These are phyloP conservation scores for Chunga burmeisteri DNA, from an alignment of 2,113 vertebrate genomes.

Conservation along the genomic window DNA sequence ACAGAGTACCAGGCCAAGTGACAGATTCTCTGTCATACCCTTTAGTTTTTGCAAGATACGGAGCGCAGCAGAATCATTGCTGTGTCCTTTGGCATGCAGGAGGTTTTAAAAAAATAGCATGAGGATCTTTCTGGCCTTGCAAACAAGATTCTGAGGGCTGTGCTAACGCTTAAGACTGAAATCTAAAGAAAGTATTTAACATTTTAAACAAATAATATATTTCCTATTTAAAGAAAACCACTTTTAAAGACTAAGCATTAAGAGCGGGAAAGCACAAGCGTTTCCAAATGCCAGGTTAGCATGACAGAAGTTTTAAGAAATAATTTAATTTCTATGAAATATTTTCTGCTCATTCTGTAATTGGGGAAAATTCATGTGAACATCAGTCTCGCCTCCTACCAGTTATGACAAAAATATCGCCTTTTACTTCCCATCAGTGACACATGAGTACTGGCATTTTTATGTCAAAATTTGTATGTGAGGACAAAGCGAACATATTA, in stretches of 20 bases:
- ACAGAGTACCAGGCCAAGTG: background rate
- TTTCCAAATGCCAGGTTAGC: slow-evolving; percentile 7
- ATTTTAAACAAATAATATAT: background rate
- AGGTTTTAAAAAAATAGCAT: background rate
- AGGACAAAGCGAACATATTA: slow-evolving; percentile 34
- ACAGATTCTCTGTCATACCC: background rate
- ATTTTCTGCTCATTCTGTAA: slow-evolving; percentile 24
- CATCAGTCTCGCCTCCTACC: slow-evolving; percentile 28
- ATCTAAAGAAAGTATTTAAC: background rate
- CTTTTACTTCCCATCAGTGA: slow-evolving; percentile 63
- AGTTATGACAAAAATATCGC: slow-evolving; percentile 57
- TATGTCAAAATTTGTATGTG: slow-evolving; percentile 39
- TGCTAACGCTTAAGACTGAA: background rate
- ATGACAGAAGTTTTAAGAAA: background rate
- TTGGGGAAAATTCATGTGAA: slow-evolving; percentile 36
- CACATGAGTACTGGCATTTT: slow-evolving; percentile 42
- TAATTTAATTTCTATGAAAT: slow-evolving; percentile 40
- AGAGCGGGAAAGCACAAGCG: background rate
- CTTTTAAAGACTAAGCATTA: background rate
- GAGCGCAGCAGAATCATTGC: background rate
- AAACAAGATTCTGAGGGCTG: background rate
- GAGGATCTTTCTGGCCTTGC: background rate
- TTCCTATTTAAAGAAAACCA: background rate
- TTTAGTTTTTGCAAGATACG: background rate
- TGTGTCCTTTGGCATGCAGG: background rate